A percentile compares a stretch with the other conserved stretches of the same genome.
Conservation (phyloP, 2,888 invertebrate genomes). For the Eilema caniola region DNA sequence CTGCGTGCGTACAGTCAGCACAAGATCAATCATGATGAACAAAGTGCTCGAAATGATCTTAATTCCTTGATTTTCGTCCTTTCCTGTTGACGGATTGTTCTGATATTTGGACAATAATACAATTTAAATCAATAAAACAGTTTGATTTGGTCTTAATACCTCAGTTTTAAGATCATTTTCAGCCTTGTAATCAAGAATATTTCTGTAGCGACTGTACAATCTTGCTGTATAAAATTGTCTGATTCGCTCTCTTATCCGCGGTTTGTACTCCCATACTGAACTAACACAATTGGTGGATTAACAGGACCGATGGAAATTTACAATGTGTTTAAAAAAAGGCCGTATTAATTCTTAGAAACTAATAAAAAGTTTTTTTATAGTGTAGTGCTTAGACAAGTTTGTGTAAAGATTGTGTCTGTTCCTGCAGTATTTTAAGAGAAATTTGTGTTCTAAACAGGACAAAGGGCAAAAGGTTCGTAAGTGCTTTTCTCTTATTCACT, state of each 20-base stretch:
- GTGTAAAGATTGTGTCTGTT: not conserved
- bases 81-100: no score
- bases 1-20: constrained; percentile 9
- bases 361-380: not conserved
- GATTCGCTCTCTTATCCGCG: constrained; percentile 4
- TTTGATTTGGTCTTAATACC: no score
- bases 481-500: constrained; percentile 3
- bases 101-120: no score
- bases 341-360: not conserved
- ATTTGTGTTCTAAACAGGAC: not conserved
- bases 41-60: no score
- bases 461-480: not conserved
- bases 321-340: not conserved
- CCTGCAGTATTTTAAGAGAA: not conserved
- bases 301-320: not conserved
- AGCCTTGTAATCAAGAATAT: no score
- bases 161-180: no score
- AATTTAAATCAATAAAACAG: no score
- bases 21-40: no score
- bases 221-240: constrained; percentile 12
- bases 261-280: not conserved
- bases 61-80: no score
- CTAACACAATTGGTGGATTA: not conserved
- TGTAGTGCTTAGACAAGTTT: not conserved
- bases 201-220: no score